These are phyloP conservation scores for Hylia prasina DNA, from an alignment of 2,113 vertebrate genomes.

Conservation along the genomic window DNA sequence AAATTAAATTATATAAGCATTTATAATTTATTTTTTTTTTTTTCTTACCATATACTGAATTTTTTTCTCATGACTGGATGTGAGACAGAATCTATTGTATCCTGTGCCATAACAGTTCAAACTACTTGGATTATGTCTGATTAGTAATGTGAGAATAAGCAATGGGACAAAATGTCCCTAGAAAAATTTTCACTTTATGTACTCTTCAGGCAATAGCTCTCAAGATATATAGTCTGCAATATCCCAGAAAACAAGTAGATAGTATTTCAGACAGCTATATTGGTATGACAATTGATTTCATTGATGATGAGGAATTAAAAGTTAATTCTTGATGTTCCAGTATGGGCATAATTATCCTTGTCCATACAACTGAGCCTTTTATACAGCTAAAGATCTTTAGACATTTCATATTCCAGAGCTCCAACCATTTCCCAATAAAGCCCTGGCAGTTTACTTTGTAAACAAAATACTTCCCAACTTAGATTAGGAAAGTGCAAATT, in stretches of 20 bases:
- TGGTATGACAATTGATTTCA: not conserved
- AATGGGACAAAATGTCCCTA: not conserved
- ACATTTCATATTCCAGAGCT: not conserved
- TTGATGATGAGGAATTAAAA: not conserved
- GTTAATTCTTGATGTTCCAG: not conserved
- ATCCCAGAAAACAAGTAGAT: not conserved
- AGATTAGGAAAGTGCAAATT: not conserved
- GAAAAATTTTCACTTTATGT: not conserved
- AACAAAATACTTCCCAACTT: not conserved
- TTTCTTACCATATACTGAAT: not conserved
- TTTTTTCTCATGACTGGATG: not conserved
- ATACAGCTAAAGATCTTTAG: not conserved
- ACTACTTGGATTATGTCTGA: not conserved
- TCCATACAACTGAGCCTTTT: not conserved
- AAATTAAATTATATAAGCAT: not conserved
- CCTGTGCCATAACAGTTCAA: not conserved
- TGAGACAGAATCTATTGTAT: not conserved
- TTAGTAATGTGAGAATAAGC: not conserved
- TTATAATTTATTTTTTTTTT: not conserved
- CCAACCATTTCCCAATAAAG: not conserved
- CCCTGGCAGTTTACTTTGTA: not conserved
- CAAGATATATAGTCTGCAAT: not conserved
- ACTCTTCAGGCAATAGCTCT: not conserved
- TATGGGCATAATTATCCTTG: not conserved
- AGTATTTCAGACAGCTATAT: not conserved